Base-by-base conservation (phyloP, 2,888 invertebrate species). In the Bruchidius siliquastri region DNA sequence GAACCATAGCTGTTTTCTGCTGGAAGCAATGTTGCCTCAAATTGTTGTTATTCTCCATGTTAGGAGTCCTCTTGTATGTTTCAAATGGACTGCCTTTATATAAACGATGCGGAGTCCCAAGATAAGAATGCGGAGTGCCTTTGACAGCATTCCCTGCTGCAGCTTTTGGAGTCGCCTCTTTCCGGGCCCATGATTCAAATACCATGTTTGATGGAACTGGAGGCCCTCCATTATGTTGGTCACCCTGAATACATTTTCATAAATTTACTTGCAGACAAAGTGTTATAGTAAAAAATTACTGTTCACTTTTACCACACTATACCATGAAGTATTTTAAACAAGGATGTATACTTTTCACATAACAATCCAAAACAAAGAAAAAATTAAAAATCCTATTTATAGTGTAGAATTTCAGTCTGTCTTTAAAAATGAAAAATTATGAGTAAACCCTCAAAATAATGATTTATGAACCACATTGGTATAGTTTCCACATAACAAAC, bases 1-100 rank as follows among this genome's bases (percentile, higher is more conserved):
- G 91, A 85, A 92, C 92, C 77, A 96, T 92, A 78, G 94, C 90
- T 72, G 92, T 94, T 87, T 94, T 95, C 70, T 90, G 90, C 74
- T 91, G 90, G 81, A 96, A 94, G 83, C 88, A 89, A 86, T 96
- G 96, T 69, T 84, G 83, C 32, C 81, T 81, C 4, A 74, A 30
- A 32, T 78, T 79, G 71, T 73, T 73, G 68, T 74, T 73, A 4
- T 67, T 70, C 2, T 77, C 75, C 75, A 80, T 22, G 75, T 75
- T 20, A 76, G 77, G n/a, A 13, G 49, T 49, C 72, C 74, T 80
- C 72, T 74, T 80, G 79, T 78, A 0, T 77, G 78, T 66, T 79
- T 77, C 20, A 79, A 73, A 71, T 80, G 71, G 69, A 76, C 75
- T 20, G 78, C 73, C 49, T 26, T 70, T 70, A 30, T 18, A 21